Evolutionary conservation across 2,888 invertebrate species (phyloP).

Genomic region (Pelosia muscerda): DNA sequence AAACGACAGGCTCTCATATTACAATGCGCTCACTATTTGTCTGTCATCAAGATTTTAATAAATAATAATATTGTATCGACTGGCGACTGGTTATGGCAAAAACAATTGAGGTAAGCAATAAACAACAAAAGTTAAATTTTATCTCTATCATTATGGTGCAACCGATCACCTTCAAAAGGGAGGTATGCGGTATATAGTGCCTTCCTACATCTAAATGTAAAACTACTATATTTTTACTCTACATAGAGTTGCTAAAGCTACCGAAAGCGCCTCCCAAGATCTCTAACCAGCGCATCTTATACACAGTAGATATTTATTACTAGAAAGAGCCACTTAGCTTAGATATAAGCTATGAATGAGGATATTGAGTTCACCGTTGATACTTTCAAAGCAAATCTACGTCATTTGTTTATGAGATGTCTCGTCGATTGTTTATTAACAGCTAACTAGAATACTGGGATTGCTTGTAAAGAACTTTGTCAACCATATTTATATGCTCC

Average conservation of each 20-base stretch:
- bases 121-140: not conserved
- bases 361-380: too few species aligned
- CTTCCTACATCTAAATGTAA: too few species aligned
- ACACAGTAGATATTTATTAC: not conserved
- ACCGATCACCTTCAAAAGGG: too few species aligned
- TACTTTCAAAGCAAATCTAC: not conserved
- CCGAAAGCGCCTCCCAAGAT: not conserved
- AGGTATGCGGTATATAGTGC: not conserved
- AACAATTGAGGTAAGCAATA: conserved; percentile 91
- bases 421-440: conserved; percentile 1
- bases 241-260: not conserved
- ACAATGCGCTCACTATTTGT: conserved; percentile 96
- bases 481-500: not conserved
- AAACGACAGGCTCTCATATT: conserved; percentile 97
- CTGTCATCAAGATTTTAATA: conserved; percentile 92
- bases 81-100: conserved; percentile 97
- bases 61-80: conserved; percentile 88
- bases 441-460: not conserved
- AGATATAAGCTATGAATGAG: too few species aligned
- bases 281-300: not conserved
- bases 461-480: not conserved
- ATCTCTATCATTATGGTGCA: not conserved
- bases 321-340: too few species aligned
- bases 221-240: not conserved
- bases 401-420: not conserved